A percentile compares a stretch with the other conserved stretches of the same genome.
Conservation (phyloP, 2,797 vertebrate genomes). For the Molossus molossus region DNA sequence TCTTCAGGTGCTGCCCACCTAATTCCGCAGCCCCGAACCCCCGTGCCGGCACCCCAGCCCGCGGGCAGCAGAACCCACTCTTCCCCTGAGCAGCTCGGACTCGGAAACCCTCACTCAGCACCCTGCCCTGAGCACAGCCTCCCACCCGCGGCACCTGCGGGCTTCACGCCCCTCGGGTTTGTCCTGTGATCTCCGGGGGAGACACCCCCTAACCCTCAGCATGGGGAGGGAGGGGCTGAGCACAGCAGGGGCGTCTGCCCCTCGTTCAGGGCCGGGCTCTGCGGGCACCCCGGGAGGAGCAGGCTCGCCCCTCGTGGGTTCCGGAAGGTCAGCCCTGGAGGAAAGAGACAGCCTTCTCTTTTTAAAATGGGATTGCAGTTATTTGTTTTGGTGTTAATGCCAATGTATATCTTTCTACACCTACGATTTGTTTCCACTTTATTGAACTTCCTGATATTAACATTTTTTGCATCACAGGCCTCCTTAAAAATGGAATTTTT, state of each 20-base stretch:
- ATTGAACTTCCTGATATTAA: not conserved
- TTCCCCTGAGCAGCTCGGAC: accelerated
- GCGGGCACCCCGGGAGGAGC: accelerated
- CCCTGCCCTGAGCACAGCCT: not conserved
- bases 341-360: not conserved
- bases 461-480: not conserved
- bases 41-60: accelerated
- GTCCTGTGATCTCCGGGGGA: not conserved
- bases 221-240: not conserved
- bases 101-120: accelerated
- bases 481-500: not conserved
- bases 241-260: conserved; percentile 26
- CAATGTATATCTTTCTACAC: not conserved
- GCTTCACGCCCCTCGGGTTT: accelerated
- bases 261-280: conserved; percentile 48
- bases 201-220: not conserved
- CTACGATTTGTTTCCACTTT: not conserved
- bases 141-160: accelerated
- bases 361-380: not conserved
- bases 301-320: not conserved
- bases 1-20: not conserved
- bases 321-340: not conserved
- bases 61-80: accelerated
- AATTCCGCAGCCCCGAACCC: not conserved
- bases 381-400: not conserved